Evolutionary conservation across 2,797 vertebrate genomes (phyloP), one percentile per base, ranked within the genome.

Genomic region (Bucorvus abyssinicus): DNA sequence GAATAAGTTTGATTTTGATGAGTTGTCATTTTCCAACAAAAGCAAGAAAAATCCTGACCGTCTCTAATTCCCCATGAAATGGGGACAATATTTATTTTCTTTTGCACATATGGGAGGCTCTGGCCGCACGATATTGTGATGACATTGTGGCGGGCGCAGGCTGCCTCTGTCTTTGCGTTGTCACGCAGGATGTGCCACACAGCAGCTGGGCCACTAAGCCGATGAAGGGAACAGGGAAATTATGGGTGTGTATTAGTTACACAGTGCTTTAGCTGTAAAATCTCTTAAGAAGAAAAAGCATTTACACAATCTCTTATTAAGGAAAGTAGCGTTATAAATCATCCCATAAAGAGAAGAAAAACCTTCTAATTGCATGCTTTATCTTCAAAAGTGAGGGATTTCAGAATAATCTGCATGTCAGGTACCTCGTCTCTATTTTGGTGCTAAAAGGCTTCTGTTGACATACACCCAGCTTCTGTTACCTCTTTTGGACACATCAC

Each of bases 381-480:
- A 90, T 93, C 94, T 96, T 96, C 91, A 92, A 91, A 94, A 90
- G 92, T 80, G 84, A 71, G 61, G 81, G 74, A 96, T 95, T 96
- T 95, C 67, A 70, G 68, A 90, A 90, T 6, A 7, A 87, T 94
- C 86, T 94, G 88, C 81, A 69, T 89, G 94, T 96, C 90, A 65
- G 77, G 75, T 94, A 92, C 71, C 80, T 84, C 34, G 78, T 70
- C 87, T 93, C 60, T 63, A 61, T 89, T 95, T 94, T 80, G 89
- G 78, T 71, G 81, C 86, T 96, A 80, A 95, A 91, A 93, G 85
- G 63, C 79, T 96, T 94, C 75, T 94, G 80, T 89, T 96, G 93
- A 95, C 84, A 50, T 80, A 65, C 83, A 95, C 94, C 75, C 93
- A 93, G 70, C 84, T 94, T 90, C 84, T 94, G 70, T 87, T 97